Evolutionary conservation across 1,140 invertebrate genomes (phyloP), one percentile per base, ranked within the genome.

Genomic region (Micrasema minimum): DNA sequence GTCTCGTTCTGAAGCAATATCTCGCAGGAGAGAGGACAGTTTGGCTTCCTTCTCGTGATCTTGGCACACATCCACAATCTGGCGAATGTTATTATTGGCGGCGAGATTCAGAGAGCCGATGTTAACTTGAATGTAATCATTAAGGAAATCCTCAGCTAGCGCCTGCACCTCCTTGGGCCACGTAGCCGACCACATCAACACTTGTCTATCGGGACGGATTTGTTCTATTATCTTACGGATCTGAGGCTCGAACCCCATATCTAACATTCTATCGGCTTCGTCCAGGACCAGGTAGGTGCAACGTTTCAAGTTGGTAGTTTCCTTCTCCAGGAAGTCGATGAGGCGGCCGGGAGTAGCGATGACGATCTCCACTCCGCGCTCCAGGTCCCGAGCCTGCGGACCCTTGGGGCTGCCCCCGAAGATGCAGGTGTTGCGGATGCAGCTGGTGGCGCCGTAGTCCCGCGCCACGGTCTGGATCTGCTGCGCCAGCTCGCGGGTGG

Each of bases 161-260:
- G 90, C 89, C 79, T 96, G 92, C 2, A 99, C 97, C 85, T 99
- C 97, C 82, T 98, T 98, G 1, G 97, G 97, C 97, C 97, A 99
- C 6, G 97, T 99, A n/a, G 97, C 97, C 50, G 94, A 97, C 95
- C 97, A 99, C 97, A 99, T 99, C 2, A 99, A 85, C 2, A 96
- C 96, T 83, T 99, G 97, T 50, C 96, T 87, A 80, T 98, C 95
- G 4, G 96, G 95, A 77, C 92, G 88, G 76, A 99, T 97, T 80
- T 99, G 96, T 78, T 96, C 92, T 71, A 99, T 92, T 72, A 99
- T 99, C 81, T 98, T 98, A 41, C 97, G 87, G 78, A 99, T 99
- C 82, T 99, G 98, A 0, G 98, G 98, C 81, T 99, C 98, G 80
- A 99, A 99, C 59, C 98, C 98, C 98, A 99, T 99, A 81, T 94